These are phyloP conservation scores for Podarcis raffonei DNA, from an alignment of 2,113 vertebrate genomes.

Conservation along the genomic window DNA sequence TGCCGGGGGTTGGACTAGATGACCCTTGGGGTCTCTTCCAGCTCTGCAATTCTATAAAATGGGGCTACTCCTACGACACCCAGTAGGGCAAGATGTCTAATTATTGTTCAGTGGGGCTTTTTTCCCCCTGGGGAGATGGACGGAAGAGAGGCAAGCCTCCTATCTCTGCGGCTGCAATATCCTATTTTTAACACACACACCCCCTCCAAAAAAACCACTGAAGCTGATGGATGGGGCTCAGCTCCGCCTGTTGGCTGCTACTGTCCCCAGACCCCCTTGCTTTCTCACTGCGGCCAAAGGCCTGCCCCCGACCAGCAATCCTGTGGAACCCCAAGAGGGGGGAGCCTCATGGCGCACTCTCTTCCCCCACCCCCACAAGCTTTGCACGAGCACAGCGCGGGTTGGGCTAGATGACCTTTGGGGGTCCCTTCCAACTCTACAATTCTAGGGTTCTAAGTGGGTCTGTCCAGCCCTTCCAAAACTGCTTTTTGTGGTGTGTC, in stretches of 20 bases:
- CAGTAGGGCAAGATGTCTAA: too few species aligned
- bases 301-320: constrained; percentile 39
- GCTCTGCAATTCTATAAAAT: too few species aligned
- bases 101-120: not conserved
- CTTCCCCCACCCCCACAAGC: too few species aligned
- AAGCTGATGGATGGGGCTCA: not conserved
- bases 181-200: constrained; percentile 38
- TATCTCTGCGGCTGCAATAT: not conserved
- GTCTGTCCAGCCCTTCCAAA: not conserved
- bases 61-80: too few species aligned
- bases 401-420: too few species aligned
- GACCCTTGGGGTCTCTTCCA: too few species aligned
- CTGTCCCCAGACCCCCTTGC: not conserved
- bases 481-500: not conserved
- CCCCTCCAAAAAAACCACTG: constrained; percentile 60
- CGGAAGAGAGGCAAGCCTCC: not conserved
- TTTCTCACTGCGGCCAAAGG: constrained; percentile 67
- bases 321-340: not conserved
- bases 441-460: too few species aligned
- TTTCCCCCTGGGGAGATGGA: not conserved
- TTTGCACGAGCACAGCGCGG: too few species aligned
- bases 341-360: too few species aligned
- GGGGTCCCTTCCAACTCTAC: too few species aligned
- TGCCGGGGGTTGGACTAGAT: too few species aligned
- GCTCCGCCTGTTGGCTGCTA: not conserved